Conservation (phyloP, 2,888 invertebrate species). For the Deilephila elpenor region DNA sequence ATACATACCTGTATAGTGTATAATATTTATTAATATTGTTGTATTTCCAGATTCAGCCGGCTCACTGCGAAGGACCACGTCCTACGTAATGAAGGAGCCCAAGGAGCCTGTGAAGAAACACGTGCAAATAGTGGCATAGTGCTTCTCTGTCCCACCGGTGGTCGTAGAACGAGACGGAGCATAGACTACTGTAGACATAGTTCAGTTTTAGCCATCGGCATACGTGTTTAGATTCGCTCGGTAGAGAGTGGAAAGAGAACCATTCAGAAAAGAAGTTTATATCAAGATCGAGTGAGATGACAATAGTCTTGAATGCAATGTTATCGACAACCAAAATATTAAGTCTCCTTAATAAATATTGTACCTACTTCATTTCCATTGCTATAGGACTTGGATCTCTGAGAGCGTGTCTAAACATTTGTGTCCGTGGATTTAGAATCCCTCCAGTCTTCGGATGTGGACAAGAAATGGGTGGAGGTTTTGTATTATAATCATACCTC, state of each 20-base stretch:
- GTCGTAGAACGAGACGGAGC: neutral
- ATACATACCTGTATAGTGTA: too few species aligned
- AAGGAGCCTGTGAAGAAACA: slow-evolving; percentile 70
- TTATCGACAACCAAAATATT: too few species aligned
- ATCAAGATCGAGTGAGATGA: neutral
- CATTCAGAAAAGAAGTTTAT: too few species aligned
- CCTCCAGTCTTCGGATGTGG: neutral
- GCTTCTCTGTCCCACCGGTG: neutral
- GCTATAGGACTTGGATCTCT: too few species aligned
- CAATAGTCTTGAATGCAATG: neutral
- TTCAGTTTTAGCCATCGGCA: slow-evolving; percentile 2
- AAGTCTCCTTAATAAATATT: too few species aligned
- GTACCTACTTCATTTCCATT: neutral
- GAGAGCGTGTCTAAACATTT: slow-evolving; percentile 1
- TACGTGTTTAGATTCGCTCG: neutral
- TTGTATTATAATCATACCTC: neutral
- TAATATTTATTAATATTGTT: too few species aligned
- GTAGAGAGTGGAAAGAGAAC: neutral
- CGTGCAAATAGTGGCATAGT: slow-evolving; percentile 75
- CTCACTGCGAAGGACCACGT: slow-evolving; percentile 71
- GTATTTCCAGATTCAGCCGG: slow-evolving; percentile 65
- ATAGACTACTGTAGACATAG: neutral
- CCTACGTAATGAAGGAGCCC: slow-evolving; percentile 75
- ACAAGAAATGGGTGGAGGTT: neutral
- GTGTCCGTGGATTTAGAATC: slow-evolving; percentile 15